Evolutionary conservation across 2,113 vertebrate species (phyloP).

Genomic region (Polyodon spathula): DNA sequence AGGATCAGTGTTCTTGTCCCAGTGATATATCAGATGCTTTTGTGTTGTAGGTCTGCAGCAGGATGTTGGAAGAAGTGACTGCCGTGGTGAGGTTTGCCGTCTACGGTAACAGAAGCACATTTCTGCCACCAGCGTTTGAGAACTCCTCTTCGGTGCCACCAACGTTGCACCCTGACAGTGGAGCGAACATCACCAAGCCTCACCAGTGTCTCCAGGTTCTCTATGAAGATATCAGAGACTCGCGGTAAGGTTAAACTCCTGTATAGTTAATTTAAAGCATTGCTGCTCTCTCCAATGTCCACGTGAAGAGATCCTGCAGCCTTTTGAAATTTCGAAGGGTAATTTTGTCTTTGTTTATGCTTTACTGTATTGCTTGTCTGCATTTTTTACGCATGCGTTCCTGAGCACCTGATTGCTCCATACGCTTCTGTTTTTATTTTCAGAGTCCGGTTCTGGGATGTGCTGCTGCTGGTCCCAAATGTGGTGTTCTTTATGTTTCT

Average conservation of each 20-base stretch:
- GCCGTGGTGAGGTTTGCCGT: constrained; percentile 48
- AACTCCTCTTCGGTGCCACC: constrained; percentile 48
- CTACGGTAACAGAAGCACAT: constrained; percentile 37
- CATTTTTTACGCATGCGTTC: constrained; percentile 5
- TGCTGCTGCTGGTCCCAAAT: constrained; percentile 85
- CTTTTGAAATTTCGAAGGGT: not conserved
- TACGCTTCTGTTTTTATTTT: constrained; percentile 15
- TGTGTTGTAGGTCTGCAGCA: constrained; percentile 27
- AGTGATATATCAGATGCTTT: not conserved
- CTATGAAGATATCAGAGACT: constrained; percentile 78
- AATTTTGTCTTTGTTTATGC: not conserved
- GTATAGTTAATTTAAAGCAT: not conserved
- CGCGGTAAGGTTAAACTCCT: constrained; percentile 53
- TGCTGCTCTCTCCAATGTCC: not conserved
- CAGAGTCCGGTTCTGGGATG: constrained; percentile 94
- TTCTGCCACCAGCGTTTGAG: constrained; percentile 36
- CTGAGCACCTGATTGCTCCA: not conserved
- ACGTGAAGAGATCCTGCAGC: not conserved
- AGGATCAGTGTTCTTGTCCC: not conserved
- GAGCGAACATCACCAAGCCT: constrained; percentile 70
- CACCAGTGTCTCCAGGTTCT: constrained; percentile 81
- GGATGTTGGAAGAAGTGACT: constrained; percentile 62
- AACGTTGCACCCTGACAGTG: constrained; percentile 36
- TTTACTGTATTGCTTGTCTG: not conserved
- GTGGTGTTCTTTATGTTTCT: constrained; percentile 92